Conservation (phyloP, 2,888 invertebrate genomes). For the Syrphus vitripennis region DNA sequence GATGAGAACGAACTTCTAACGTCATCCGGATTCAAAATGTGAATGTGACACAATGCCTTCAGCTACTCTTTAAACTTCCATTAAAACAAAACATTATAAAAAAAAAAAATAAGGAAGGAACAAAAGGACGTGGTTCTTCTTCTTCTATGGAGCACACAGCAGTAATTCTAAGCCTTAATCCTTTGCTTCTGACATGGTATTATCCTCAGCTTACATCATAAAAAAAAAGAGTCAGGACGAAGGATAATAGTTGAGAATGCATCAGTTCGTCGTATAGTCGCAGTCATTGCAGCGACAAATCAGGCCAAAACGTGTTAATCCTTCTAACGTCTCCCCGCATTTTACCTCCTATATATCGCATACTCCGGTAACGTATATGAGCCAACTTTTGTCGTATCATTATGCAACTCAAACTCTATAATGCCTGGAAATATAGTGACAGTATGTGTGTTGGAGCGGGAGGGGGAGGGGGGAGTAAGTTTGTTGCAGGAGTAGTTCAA, state of each 20-base stretch:
- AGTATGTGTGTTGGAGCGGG: background rate
- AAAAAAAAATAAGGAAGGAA: slow-evolving; percentile 4
- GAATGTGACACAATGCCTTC: slow-evolving; percentile 10
- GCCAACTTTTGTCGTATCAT: slow-evolving; percentile 15
- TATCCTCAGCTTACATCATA: slow-evolving; percentile 58
- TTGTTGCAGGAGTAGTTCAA: background rate
- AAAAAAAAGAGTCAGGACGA: slow-evolving; percentile 32
- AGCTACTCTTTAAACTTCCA: background rate
- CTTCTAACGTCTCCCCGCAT: slow-evolving; percentile 10
- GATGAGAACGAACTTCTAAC: background rate
- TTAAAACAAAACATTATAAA: background rate
- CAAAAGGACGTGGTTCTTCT: slow-evolving; percentile 8
- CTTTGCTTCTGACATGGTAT: slow-evolving; percentile 49
- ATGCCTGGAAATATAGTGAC: background rate
- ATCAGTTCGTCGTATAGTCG: background rate
- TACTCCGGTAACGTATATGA: background rate
- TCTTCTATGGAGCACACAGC: background rate
- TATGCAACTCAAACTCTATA: background rate
- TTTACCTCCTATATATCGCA: background rate
- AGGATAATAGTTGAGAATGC: slow-evolving; percentile 11
- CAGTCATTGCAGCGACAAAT: slow-evolving; percentile 50
- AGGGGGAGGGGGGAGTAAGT: too few relatives aligned
- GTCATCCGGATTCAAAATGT: background rate
- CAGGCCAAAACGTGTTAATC: slow-evolving; percentile 59
- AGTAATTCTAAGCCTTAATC: slow-evolving; percentile 57